A percentile compares a stretch with the other conserved stretches of the same genome.
phyloP scores from a whole-genome alignment of 2,113 vertebrate species.

The Dasyornis broadbenti region DNA sequence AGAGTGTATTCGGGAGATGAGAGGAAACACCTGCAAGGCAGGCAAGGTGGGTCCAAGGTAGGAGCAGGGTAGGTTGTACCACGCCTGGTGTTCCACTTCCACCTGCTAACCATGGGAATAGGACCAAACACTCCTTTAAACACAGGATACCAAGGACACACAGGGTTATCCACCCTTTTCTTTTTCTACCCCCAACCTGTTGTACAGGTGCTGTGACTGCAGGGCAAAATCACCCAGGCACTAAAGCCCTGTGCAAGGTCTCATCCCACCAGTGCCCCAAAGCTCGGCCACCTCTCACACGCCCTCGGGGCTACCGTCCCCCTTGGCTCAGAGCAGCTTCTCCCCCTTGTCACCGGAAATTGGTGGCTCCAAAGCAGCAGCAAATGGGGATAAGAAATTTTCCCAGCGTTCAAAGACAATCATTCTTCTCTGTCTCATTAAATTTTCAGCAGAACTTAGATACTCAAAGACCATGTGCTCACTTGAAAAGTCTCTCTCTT shows the following conservation, averaged over 20 bases:
- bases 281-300: neutral
- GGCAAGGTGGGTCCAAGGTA: accelerated
- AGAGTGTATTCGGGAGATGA: neutral
- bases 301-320: accelerated
- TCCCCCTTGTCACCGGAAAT: accelerated
- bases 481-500: neutral
- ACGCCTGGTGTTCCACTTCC: accelerated
- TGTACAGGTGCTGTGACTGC: accelerated
- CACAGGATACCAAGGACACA: accelerated
- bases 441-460: constrained; percentile 15
- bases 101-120: accelerated
- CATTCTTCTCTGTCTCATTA: neutral
- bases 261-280: neutral
- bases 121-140: neutral
- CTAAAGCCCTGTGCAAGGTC: accelerated
- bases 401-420: neutral
- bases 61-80: neutral
- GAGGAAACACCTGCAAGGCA: neutral
- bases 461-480: neutral
- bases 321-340: neutral
- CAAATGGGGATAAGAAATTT: neutral
- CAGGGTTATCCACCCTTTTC: accelerated
- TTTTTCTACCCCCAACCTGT: accelerated
- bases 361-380: neutral
- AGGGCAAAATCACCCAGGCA: neutral